phyloP scores from a whole-genome alignment of 2,797 vertebrate species.

The Eurystomus glaucurus region DNA sequence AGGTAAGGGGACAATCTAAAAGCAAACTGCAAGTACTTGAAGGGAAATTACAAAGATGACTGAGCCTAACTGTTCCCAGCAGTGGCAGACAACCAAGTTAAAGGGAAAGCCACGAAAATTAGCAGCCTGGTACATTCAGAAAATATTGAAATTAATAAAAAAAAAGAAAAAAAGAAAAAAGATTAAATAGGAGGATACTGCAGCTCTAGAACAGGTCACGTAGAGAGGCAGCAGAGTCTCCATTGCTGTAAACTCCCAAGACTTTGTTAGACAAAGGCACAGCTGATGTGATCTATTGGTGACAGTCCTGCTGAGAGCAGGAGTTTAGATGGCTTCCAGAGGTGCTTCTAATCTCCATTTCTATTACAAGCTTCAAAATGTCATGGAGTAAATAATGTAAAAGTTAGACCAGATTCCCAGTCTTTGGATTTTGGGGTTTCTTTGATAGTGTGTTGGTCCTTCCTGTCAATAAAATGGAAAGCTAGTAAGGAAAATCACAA shows the following conservation, averaged over 20 bases:
- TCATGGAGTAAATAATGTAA: neutral
- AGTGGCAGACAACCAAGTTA: neutral
- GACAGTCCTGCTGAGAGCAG: neutral
- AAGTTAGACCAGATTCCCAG: neutral
- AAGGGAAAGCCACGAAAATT: neutral
- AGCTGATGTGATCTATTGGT: neutral
- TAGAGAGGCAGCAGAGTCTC: neutral
- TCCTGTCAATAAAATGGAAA: neutral
- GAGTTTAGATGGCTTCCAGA: neutral
- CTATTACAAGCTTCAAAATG: neutral
- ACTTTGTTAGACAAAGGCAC: neutral
- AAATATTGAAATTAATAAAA: neutral
- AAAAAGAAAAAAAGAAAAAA: neutral
- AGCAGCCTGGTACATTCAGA: neutral
- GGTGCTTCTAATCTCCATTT: neutral
- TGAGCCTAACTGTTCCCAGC: neutral
- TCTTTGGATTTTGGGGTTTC: neutral
- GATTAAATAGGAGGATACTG: neutral
- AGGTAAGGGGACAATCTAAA: neutral
- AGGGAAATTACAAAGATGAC: neutral
- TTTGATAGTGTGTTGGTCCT: neutral
- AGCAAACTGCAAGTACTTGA: neutral
- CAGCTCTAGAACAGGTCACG: neutral
- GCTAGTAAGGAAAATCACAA: neutral
- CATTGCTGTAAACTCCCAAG: neutral